Base-by-base conservation (phyloP, 2,888 invertebrate species). In the Orthosia gracilis region DNA sequence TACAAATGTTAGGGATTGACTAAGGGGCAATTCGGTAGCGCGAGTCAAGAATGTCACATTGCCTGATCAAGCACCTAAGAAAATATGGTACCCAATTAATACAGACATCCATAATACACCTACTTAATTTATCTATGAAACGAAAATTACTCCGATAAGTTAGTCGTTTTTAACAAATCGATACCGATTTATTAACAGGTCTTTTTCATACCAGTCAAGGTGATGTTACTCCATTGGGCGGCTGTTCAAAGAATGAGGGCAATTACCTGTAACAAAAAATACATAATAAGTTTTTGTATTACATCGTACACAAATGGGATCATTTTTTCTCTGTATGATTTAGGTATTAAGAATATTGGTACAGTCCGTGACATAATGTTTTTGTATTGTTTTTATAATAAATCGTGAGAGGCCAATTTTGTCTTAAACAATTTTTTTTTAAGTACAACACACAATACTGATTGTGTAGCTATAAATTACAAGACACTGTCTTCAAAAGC, bases 251-350 rank as follows among this genome's bases (percentile, higher is more conserved):
- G 86, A 90, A 89, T 87, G 80, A 84, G 83, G 81, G 93, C 93
- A 92, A 88, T 93, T 94, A 94, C 94, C 94, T 94, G 93, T 69
- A 93, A 94, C 90, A 92, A 92, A 92, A 91, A 71, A 69, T 31
- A 83, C 79, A 88, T 83, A 85, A 83, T 91, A 81, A 91, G 77
- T 87, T 85, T 88, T 85, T 89, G 59, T 72, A 71, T 54, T 49
- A 74, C 84, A 71, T 78, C 73, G 70, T 69, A 59, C 70, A 84
- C 85, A 79, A 85, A 86, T 80, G 70, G 61, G 72, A 83, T 55
- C 67, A 65, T 73, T 80, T 81, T 67, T 78, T 84, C 55, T n/a
- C 52, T 15, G 5, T 69, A 45, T 54, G 15, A 68, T 63, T 57
- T 59, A 54, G 62, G 47, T 59, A 45, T 57, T 23, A 68, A 40